These are phyloP conservation scores for Tenebrio molitor DNA, from an alignment of 1,140 invertebrate genomes.

Conservation along the genomic window DNA sequence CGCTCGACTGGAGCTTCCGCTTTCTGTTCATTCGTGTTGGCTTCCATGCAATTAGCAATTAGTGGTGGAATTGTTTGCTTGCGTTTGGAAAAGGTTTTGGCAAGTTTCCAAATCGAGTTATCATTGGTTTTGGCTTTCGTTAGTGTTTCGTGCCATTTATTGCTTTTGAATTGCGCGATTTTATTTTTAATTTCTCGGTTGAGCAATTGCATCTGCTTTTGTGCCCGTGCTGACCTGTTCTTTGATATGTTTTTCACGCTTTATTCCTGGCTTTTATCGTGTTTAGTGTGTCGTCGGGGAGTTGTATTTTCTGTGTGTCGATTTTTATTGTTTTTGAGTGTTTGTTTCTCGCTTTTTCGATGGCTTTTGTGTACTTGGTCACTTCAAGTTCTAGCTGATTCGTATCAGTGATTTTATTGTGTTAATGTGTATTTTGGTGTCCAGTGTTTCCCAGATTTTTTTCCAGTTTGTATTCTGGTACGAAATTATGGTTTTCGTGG, in stretches of 20 bases:
- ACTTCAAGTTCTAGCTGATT: slow-evolving; percentile 13
- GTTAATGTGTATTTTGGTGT: slow-evolving; percentile 1
- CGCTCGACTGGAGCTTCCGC: too few relatives aligned
- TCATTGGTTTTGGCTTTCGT: too few relatives aligned
- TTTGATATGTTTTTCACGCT: slow-evolving; percentile 10
- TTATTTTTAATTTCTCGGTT: neutral
- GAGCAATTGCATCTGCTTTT: neutral
- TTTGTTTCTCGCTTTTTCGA: slow-evolving; percentile 1
- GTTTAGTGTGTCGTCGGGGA: neutral
- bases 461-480: slow-evolving; percentile 42
- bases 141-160: too few relatives aligned
- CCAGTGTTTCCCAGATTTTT: slow-evolving; percentile 13
- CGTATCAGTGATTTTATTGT: neutral
- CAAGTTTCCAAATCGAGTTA: too few relatives aligned
- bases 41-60: too few relatives aligned
- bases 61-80: too few relatives aligned
- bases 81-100: too few relatives aligned
- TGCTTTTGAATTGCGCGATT: too few relatives aligned
- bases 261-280: slow-evolving; percentile 25
- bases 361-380: neutral
- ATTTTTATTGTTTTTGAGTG: slow-evolving; percentile 4
- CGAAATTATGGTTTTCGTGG: slow-evolving; percentile 18
- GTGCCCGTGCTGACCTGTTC: neutral
- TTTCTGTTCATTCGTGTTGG: too few relatives aligned
- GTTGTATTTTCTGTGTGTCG: neutral